Base-by-base conservation (phyloP, 2,888 invertebrate species). In the Dilophus febrilis region DNA sequence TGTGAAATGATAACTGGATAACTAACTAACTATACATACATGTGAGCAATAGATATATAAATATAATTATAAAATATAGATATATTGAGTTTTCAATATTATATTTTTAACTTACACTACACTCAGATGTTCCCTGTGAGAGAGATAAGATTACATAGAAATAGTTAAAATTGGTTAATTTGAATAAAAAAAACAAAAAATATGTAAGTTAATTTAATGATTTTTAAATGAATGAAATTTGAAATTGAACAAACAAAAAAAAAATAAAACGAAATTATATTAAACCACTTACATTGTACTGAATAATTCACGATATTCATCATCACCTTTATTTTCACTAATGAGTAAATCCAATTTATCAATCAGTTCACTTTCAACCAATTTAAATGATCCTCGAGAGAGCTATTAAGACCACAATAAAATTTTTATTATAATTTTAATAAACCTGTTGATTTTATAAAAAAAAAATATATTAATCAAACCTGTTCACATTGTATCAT, bases 311-410 rank as follows among this genome's bases (percentile, higher is more conserved):
- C 87, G 70, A 56, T 92, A 94, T 54, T 91, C 87, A 54, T 87
- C 86, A 51, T 94, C 92, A 0, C 92, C 92, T 55, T 91, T 88
- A 58, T 90, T 88, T 53, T 90, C 86, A 42, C 88, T 88, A 35
- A 94, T 85, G 19, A 91, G 65, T 46, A 87, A 81, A 64, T 94
- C 94, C 49, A 92, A 64, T 56, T 92, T 91, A 55, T 94, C 92
- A 38, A 94, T 92, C 4, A 95, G 64, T 49, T 92, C 91, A 16
- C 86, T 86, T 56, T 94, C 94, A 2, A 94, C 90, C 53, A 87
- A 73, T 42, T 85, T 75, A 49, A 92, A 92, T 47, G 86, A 84
- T 1, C 90, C 90, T 0, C 83, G 74, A 2, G 78, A 75, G 7
- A 67, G 66, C 61, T 61, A 35, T 8, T 28, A 19, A 13, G 10